phyloP scores from a whole-genome alignment of 1,140 invertebrate genomes.

The Agraylea sexmaculata region DNA sequence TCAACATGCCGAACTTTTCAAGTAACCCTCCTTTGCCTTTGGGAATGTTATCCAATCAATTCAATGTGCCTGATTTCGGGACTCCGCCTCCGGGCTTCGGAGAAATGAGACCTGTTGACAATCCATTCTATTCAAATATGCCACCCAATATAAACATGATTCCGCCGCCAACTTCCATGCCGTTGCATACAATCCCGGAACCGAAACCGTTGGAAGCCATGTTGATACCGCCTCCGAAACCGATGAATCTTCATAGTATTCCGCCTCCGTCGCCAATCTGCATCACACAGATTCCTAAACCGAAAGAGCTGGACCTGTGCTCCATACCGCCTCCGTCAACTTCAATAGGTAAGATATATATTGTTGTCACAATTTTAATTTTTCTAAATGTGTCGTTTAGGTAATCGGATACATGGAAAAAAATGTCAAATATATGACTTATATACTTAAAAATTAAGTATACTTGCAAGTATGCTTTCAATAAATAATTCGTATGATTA shows the following conservation, averaged over 20 bases:
- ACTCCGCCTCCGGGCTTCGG: too few relatives aligned
- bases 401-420: slow-evolving; percentile 1
- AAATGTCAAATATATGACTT: too few relatives aligned
- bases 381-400: slow-evolving; percentile 1
- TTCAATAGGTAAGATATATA: slow-evolving; percentile 26
- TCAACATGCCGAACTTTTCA: too few relatives aligned
- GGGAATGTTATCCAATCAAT: too few relatives aligned
- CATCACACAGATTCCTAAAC: slow-evolving; percentile 26
- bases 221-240: slow-evolving; percentile 25
- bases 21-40: too few relatives aligned
- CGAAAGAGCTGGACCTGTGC: slow-evolving; percentile 28
- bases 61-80: too few relatives aligned
- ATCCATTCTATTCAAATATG: too few relatives aligned
- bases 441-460: too few relatives aligned
- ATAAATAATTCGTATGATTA: too few relatives aligned
- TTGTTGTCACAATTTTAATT: slow-evolving; percentile 7
- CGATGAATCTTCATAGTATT: slow-evolving; percentile 29
- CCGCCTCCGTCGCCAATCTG: slow-evolving; percentile 27
- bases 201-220: slow-evolving; percentile 26
- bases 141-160: too few relatives aligned
- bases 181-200: slow-evolving; percentile 21
- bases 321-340: slow-evolving; percentile 26
- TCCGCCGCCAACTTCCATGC: slow-evolving; percentile 21
- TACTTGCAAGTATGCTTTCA: too few relatives aligned
- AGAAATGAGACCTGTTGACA: too few relatives aligned